Conservation (phyloP, 2,888 invertebrate species). For the Mythimna loreyi region DNA sequence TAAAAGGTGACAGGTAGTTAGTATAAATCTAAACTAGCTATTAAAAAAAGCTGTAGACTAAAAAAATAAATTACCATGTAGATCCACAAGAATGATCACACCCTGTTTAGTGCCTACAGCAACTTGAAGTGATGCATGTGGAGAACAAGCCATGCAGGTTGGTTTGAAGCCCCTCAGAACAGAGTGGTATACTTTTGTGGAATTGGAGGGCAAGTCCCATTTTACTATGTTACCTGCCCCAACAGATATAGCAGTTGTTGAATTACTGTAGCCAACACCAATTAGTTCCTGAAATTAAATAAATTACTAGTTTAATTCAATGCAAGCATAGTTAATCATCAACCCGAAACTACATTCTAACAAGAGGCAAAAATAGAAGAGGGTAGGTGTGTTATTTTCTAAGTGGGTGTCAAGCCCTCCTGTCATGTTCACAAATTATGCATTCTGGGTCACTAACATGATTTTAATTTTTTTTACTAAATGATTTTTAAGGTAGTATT, state of each 20-base stretch:
- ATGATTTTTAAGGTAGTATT: too few species aligned
- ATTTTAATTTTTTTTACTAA: too few species aligned
- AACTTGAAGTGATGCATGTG: slow-evolving; percentile 76
- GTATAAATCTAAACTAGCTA: too few species aligned
- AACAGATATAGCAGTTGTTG: slow-evolving; percentile 85
- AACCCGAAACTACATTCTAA: too few species aligned
- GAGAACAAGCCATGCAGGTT: slow-evolving; percentile 81
- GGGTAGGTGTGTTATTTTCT: too few species aligned
- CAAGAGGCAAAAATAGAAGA: too few species aligned
- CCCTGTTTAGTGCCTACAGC: slow-evolving; percentile 88
- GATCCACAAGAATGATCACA: slow-evolving; percentile 82
- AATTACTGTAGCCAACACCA: slow-evolving; percentile 86
- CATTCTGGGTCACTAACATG: too few species aligned
- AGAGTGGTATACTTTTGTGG: slow-evolving; percentile 77
- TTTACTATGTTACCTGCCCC: slow-evolving; percentile 86
- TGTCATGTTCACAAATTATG: too few species aligned
- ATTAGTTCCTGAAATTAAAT: slow-evolving; percentile 78
- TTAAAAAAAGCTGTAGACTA: too few species aligned
- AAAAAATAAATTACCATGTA: slow-evolving; percentile 75
- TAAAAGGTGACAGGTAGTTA: too few species aligned
- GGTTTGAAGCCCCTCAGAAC: slow-evolving; percentile 79
- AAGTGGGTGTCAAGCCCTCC: too few species aligned
- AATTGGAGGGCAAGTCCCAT: slow-evolving; percentile 89
- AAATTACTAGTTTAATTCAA: not conserved
- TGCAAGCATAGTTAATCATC: too few species aligned